Evolutionary conservation across 2,113 vertebrate species (phyloP).

Genomic region (Lota lota): DNA sequence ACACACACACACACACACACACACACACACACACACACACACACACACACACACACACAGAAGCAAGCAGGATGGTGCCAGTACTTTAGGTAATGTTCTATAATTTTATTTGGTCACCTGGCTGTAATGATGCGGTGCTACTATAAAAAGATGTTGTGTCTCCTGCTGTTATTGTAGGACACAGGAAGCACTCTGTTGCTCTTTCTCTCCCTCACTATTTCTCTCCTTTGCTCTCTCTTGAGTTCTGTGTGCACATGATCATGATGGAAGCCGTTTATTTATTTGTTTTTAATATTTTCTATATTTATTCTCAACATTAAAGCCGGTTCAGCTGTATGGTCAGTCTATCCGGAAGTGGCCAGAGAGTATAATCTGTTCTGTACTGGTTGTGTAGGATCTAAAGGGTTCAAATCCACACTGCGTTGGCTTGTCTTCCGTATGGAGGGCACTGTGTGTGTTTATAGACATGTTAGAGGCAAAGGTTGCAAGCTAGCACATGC

Average conservation of each 20-base stretch:
- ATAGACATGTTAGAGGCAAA: neutral
- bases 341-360: neutral
- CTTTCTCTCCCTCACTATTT: neutral
- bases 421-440: neutral
- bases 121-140: conserved; percentile 12
- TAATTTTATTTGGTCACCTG: conserved; percentile 30
- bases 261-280: too few species aligned
- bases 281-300: too few species aligned
- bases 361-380: neutral
- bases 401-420: neutral
- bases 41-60: conserved; percentile 1
- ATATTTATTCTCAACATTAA: too few species aligned
- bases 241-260: too few species aligned
- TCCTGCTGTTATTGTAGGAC: conserved; percentile 17
- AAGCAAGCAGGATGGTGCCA: neutral
- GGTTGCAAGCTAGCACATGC: neutral
- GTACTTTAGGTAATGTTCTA: conserved; percentile 16
- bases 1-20: neutral
- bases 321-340: neutral
- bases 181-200: neutral
- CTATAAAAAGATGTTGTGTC: conserved; percentile 25
- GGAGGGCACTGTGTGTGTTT: conserved; percentile 1
- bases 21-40: neutral
- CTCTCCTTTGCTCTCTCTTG: neutral
- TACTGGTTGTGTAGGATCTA: neutral